Evolutionary conservation across 2,113 vertebrate genomes (phyloP).

Genomic region (Sorex araneus): DNA sequence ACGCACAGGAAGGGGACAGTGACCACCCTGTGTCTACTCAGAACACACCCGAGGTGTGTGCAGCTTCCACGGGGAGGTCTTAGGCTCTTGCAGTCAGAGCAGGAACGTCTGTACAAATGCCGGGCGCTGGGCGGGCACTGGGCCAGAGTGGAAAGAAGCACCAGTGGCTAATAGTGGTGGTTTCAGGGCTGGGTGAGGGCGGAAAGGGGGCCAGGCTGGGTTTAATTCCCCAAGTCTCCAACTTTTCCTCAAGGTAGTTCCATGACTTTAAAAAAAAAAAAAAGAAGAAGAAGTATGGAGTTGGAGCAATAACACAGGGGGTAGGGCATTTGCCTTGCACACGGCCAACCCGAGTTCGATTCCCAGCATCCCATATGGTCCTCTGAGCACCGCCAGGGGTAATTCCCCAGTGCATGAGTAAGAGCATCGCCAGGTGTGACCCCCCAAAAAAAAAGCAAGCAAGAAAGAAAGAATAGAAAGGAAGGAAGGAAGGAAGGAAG

Average conservation of each 20-base stretch:
- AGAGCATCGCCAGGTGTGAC: too few species aligned
- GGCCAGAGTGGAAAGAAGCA: not conserved
- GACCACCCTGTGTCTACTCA: not conserved
- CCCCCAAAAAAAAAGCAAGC: too few species aligned
- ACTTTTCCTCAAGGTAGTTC: constrained; percentile 21
- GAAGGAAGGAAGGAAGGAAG: too few species aligned
- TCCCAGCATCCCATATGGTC: too few species aligned
- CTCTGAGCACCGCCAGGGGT: too few species aligned
- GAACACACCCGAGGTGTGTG: not conserved
- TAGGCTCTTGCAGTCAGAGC: not conserved
- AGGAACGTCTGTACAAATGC: not conserved
- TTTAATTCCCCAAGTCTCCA: not conserved
- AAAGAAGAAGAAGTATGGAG: too few species aligned
- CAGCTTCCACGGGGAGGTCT: not conserved
- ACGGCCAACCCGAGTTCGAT: too few species aligned
- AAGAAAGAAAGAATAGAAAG: too few species aligned
- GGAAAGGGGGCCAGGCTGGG: not conserved
- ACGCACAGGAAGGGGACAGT: not conserved
- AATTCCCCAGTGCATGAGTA: too few species aligned
- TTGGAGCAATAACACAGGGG: too few species aligned
- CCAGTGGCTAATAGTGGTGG: not conserved
- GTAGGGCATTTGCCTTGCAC: too few species aligned
- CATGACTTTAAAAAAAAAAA: not conserved
- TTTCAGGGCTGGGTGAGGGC: not conserved
- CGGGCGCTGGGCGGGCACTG: not conserved